A percentile compares a stretch with the other conserved stretches of the same genome.
Evolutionary conservation across 1,140 invertebrate genomes (phyloP).

Genomic region (Prorops nasuta): DNA sequence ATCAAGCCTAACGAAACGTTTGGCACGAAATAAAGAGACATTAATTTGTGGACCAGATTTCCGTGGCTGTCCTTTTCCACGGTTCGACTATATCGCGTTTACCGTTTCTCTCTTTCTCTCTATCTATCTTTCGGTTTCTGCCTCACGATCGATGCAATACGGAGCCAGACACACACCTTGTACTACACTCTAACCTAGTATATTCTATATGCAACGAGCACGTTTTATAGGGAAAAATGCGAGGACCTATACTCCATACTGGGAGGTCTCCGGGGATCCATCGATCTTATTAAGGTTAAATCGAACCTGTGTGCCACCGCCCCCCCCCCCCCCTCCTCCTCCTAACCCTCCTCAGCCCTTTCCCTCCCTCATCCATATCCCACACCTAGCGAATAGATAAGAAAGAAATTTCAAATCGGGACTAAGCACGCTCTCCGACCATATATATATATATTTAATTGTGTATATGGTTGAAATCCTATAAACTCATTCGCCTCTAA

Average conservation of each 20-base stretch:
- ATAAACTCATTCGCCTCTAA: no score
- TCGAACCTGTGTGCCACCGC: constrained; percentile 33
- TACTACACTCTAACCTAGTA: no score
- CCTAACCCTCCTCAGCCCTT: constrained; percentile 1
- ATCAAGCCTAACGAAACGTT: constrained; percentile 28
- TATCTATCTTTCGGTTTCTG: not conserved
- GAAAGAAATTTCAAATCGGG: no score
- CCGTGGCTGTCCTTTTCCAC: not conserved
- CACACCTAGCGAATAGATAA: not conserved
- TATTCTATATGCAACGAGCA: no score
- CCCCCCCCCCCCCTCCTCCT: constrained; percentile 7
- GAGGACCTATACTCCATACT: constrained; percentile 21
- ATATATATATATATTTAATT: no score
- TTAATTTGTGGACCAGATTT: constrained; percentile 33
- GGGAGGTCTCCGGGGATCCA: constrained; percentile 37
- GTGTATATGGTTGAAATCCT: no score
- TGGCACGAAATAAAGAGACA: constrained; percentile 34
- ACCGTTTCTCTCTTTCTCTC: not conserved
- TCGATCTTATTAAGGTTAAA: constrained; percentile 49
- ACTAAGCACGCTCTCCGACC: no score
- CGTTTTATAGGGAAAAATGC: no score
- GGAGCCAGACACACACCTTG: constrained; percentile 11
- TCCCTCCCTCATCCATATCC: not conserved
- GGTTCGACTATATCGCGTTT: no score
- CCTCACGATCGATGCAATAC: not conserved